phyloP scores from a whole-genome alignment of 2,797 vertebrate genomes.

The Macrochelys suwanniensis region DNA sequence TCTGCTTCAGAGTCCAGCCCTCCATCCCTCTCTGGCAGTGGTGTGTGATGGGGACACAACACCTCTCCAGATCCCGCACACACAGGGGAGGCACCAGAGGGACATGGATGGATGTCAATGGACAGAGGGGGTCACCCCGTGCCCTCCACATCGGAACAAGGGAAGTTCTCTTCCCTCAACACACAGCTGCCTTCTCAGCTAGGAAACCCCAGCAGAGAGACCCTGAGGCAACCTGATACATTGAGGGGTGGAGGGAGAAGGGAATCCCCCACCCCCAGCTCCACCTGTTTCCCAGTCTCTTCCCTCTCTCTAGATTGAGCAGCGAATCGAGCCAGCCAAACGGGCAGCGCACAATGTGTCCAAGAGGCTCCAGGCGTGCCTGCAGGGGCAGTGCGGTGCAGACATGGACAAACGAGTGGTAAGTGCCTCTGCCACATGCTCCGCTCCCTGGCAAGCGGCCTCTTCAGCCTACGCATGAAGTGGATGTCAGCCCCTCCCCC shows the following conservation, averaged over 20 bases:
- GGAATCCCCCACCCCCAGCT: no score
- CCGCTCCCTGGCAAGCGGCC: not conserved
- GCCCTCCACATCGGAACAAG: not conserved
- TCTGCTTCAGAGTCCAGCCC: no score
- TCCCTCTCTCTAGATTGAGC: slow-evolving; percentile 88
- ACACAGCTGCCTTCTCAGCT: not conserved
- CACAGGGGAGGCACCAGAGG: not conserved
- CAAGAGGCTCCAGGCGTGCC: slow-evolving; percentile 92
- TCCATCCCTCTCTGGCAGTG: not conserved
- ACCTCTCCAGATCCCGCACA: not conserved
- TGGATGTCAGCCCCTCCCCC: not conserved
- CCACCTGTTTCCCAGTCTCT: not conserved
- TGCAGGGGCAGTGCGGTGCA: slow-evolving; percentile 91
- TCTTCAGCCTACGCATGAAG: rapidly evolving
- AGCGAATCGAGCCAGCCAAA: slow-evolving; percentile 93
- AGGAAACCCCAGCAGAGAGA: not conserved
- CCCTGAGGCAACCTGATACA: not conserved
- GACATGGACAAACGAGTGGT: slow-evolving; percentile 96
- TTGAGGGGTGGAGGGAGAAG: not conserved
- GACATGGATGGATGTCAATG: no score
- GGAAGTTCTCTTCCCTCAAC: not conserved
- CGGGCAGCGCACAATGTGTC: slow-evolving; percentile 92
- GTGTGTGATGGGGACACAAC: not conserved
- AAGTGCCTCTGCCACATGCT: slow-evolving; percentile 49
- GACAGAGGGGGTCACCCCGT: no score